phyloP scores from a whole-genome alignment of 2,797 vertebrate genomes.

The Paguma larvata region DNA sequence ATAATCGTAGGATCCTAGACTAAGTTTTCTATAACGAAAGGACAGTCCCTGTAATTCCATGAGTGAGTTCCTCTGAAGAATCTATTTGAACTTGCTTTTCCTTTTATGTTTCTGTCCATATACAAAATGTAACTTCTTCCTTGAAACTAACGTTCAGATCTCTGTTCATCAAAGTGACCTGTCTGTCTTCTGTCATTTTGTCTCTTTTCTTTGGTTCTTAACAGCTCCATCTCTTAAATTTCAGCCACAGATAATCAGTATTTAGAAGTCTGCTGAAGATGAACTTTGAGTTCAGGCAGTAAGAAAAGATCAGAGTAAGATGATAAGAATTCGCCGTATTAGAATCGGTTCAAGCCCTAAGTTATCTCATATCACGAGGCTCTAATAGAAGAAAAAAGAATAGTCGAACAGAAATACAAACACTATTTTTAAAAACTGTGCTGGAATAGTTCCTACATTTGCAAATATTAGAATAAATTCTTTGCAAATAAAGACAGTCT shows the following conservation, averaged over 20 bases:
- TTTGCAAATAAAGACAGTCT: neutral
- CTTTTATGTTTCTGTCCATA: slow-evolving; percentile 22
- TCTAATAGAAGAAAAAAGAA: neutral
- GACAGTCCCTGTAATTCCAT: neutral
- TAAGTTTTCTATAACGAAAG: neutral
- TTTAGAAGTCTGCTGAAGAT: slow-evolving; percentile 5
- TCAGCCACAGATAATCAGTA: neutral
- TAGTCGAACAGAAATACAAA: neutral
- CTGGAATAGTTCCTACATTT: neutral
- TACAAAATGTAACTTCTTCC: slow-evolving; percentile 38
- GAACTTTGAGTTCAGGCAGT: slow-evolving; percentile 9
- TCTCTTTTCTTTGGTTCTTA: slow-evolving; percentile 53
- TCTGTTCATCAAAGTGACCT: slow-evolving; percentile 31
- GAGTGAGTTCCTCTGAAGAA: neutral
- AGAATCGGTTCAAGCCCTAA: slow-evolving; percentile 15
- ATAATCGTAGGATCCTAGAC: neutral
- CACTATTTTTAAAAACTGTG: neutral
- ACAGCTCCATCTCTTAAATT: slow-evolving; percentile 19
- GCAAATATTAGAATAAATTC: neutral
- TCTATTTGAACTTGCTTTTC: slow-evolving; percentile 36
- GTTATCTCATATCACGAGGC: neutral
- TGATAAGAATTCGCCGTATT: neutral
- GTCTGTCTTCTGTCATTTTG: slow-evolving; percentile 62
- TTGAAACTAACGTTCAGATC: slow-evolving; percentile 50
- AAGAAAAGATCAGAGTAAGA: neutral